A percentile compares a stretch with the other conserved stretches of the same genome.
phyloP scores from a whole-genome alignment of 1,140 invertebrate species.

The Halesus radiatus region DNA sequence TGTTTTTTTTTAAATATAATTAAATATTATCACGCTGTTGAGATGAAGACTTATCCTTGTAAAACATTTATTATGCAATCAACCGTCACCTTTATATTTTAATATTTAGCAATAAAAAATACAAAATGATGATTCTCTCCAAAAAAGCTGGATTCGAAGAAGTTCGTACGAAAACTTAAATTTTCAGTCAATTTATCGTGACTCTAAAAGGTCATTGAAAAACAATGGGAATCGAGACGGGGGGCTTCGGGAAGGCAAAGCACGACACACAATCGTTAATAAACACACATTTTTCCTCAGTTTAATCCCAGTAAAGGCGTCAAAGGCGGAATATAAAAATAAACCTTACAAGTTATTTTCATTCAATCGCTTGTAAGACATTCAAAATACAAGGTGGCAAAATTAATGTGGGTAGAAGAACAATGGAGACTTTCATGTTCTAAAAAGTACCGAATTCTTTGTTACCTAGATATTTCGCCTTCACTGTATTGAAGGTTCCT shows the following conservation, averaged over 20 bases:
- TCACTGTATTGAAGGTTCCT: no score
- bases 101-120: no score
- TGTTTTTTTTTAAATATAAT: no score
- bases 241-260: conserved; percentile 27
- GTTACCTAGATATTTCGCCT: no score
- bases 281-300: conserved; percentile 11
- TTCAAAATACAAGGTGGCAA: conserved; percentile 18
- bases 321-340: conserved; percentile 8
- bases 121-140: no score
- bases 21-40: no score
- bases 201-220: conserved; percentile 27
- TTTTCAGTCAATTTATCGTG: background rate
- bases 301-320: conserved; percentile 19
- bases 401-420: conserved; percentile 8
- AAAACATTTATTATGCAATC: no score
- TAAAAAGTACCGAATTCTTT: no score
- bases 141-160: no score
- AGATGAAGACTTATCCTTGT: no score
- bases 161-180: no score
- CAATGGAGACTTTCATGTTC: background rate
- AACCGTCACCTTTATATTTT: no score
- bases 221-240: conserved; percentile 6
- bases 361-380: background rate
- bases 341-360: conserved; percentile 16
- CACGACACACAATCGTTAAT: background rate